Percentiles rank a stretch among this genome's conserved stretches.
Conservation (phyloP, 92 coral and sea anemone genomes). For the Hydrozoanthus gracilis region DNA sequence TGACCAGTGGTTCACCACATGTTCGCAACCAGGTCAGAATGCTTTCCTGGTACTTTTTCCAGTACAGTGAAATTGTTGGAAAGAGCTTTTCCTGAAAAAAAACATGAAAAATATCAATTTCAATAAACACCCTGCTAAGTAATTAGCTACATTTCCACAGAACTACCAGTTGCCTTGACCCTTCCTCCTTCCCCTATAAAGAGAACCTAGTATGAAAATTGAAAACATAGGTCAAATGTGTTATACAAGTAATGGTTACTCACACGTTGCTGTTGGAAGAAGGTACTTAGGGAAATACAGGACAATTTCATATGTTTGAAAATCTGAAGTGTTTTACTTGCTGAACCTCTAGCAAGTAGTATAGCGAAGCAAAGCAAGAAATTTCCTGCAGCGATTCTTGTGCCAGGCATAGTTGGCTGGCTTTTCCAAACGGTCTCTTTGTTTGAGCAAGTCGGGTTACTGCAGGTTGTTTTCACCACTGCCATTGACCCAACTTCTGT, state of each 20-base stretch:
- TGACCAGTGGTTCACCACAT: constrained; percentile 35
- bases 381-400: constrained; percentile 68
- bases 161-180: background rate
- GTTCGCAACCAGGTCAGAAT: constrained; percentile 20
- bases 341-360: constrained; percentile 58
- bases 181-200: background rate
- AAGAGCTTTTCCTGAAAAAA: constrained; percentile 52
- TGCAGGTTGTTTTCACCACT: constrained; percentile 60
- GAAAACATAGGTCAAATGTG: background rate
- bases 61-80: constrained; percentile 52
- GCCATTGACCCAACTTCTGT: constrained; percentile 66
- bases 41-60: constrained; percentile 50
- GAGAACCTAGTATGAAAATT: background rate
- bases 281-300: constrained; percentile 53
- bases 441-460: constrained; percentile 36
- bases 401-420: constrained; percentile 69
- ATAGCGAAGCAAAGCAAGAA: constrained; percentile 64
- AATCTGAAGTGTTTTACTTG: constrained; percentile 55
- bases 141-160: background rate
- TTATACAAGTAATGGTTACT: constrained; percentile 22
- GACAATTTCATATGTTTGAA: constrained; percentile 66
- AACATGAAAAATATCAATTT: background rate
- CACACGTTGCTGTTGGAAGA: constrained; percentile 66
- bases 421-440: constrained; percentile 49
- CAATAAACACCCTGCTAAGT: background rate